Evolutionary conservation across 2,888 invertebrate genomes (phyloP).

Genomic region (Strigamia crassipes): DNA sequence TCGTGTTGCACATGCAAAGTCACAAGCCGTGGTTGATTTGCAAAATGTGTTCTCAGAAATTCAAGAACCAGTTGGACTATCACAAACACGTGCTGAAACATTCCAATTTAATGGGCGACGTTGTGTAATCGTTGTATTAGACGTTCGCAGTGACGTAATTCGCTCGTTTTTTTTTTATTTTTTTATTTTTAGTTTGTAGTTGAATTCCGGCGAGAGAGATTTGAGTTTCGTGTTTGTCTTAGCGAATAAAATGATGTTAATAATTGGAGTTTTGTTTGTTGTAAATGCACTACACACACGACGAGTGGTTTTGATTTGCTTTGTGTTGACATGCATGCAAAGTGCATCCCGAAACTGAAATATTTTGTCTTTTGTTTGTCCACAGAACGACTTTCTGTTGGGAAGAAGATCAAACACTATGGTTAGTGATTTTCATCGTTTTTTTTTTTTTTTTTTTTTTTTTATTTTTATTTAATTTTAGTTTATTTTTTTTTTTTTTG

Average conservation of each 20-base stretch:
- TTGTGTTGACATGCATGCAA: background rate
- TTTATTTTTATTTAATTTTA: background rate
- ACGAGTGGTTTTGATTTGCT: background rate
- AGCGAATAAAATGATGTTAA: too few species aligned
- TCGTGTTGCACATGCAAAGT: conserved; percentile 42
- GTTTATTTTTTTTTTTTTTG: background rate
- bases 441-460: background rate
- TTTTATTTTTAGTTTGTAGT: too few species aligned
- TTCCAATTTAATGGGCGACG: background rate
- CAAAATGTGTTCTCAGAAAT: background rate
- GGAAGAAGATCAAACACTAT: background rate
- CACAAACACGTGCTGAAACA: background rate
- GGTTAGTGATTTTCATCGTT: background rate
- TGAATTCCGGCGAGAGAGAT: too few species aligned
- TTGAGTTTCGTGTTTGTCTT: too few species aligned
- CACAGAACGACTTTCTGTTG: background rate
- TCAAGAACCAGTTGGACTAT: background rate
- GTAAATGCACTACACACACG: too few species aligned
- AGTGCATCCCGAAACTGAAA: background rate
- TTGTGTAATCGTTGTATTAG: too few species aligned
- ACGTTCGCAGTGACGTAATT: too few species aligned
- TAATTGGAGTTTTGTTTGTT: too few species aligned
- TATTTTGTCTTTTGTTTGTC: background rate
- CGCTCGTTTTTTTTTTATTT: too few species aligned
- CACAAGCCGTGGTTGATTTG: conserved; percentile 43